Conservation (phyloP, 2,888 invertebrate genomes). For the Oligia strigilis region DNA sequence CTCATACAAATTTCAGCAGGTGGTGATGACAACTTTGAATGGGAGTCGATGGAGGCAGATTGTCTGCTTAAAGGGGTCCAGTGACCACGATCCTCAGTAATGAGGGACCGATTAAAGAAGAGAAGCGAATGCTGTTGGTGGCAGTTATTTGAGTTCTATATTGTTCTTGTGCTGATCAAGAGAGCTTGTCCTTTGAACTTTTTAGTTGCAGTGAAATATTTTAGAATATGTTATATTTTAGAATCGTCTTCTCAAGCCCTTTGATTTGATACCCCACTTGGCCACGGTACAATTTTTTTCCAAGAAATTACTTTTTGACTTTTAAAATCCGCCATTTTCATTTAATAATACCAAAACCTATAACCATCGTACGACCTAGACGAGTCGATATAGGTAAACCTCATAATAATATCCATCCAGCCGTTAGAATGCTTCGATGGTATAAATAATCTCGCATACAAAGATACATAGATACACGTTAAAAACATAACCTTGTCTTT, state of each 20-base stretch:
- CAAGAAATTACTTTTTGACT: not conserved
- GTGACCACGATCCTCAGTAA: no score
- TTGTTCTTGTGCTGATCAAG: not conserved
- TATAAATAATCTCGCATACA: not conserved
- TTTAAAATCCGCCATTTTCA: not conserved
- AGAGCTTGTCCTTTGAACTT: not conserved
- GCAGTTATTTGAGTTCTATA: not conserved
- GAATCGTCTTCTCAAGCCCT: not conserved
- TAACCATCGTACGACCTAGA: not conserved
- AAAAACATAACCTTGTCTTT: not conserved
- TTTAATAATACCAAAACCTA: not conserved
- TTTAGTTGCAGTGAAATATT: not conserved
- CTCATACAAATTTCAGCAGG: no score
- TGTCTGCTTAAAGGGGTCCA: no score
- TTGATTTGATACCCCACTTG: not conserved
- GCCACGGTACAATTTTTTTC: not conserved
- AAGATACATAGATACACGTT: not conserved
- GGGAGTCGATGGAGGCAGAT: no score
- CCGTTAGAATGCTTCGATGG: not conserved
- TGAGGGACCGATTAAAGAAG: no score
- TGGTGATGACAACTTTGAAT: no score
- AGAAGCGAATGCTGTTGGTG: no score
- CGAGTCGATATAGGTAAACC: not conserved
- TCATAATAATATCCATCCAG: not conserved
- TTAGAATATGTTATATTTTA: not conserved